A percentile compares a stretch with the other conserved stretches of the same genome.
Evolutionary conservation across 2,113 vertebrate species (phyloP).

Genomic region (Ardeotis arabs): DNA sequence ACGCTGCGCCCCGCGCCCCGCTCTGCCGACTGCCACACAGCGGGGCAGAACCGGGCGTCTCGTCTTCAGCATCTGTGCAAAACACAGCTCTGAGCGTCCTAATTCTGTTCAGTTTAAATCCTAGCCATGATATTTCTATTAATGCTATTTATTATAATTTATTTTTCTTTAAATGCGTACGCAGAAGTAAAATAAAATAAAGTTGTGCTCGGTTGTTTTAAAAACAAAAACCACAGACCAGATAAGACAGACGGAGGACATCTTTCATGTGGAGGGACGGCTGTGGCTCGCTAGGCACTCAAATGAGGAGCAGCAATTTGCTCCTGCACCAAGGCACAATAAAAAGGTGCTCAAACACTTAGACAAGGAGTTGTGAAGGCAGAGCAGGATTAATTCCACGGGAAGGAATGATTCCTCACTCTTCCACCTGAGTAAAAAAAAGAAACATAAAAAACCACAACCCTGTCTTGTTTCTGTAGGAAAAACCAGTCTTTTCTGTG

Average conservation of each 20-base stretch:
- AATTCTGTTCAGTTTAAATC: not conserved
- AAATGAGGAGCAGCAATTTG: not conserved
- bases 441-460: not conserved
- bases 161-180: not conserved
- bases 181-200: not conserved
- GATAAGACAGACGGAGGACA: not conserved
- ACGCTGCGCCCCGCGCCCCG: rapidly evolving
- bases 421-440: not conserved
- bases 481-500: rapidly evolving
- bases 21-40: not conserved
- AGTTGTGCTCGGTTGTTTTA: not conserved
- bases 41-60: not conserved
- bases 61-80: not conserved
- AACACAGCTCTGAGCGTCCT: not conserved
- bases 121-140: slow-evolving; percentile 13
- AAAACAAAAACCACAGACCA: not conserved
- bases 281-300: not conserved
- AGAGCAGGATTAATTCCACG: not conserved
- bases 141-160: not conserved
- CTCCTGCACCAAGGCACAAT: not conserved
- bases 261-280: slow-evolving; percentile 3
- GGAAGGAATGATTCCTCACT: not conserved
- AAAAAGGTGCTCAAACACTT: not conserved
- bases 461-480: not conserved
- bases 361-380: not conserved